Conservation (phyloP, 2,888 invertebrate genomes). For the Dolichomitus sp. region DNA sequence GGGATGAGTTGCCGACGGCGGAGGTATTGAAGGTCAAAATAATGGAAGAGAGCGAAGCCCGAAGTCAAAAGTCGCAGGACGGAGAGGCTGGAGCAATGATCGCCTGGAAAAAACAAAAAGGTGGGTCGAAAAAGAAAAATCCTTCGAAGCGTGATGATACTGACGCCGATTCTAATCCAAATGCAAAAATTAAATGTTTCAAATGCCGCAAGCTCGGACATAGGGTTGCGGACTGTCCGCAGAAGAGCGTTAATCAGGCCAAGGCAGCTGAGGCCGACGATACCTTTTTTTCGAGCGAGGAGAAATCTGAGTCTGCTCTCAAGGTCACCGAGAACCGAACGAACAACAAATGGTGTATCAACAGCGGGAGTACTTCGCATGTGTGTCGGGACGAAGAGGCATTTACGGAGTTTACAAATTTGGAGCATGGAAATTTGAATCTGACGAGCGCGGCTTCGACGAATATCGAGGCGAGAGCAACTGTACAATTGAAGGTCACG, state of each 20-base stretch:
- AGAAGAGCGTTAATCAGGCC: not conserved
- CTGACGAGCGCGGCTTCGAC: constrained; percentile 40
- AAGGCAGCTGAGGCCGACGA: constrained; percentile 29
- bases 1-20: constrained; percentile 19
- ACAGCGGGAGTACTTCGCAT: constrained; percentile 52
- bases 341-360: constrained; percentile 36
- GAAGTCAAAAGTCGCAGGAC: constrained; percentile 6
- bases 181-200: constrained; percentile 30
- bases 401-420: constrained; percentile 15
- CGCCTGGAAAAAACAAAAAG: constrained; percentile 22
- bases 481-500: constrained; percentile 3
- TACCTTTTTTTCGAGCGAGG: constrained; percentile 6
- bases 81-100: constrained; percentile 16
- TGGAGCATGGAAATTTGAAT: constrained; percentile 18
- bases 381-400: constrained; percentile 29
- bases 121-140: constrained; percentile 20
- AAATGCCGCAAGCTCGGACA: constrained; percentile 26
- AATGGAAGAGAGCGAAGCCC: constrained; percentile 29
- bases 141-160: not conserved
- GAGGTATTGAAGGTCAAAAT: constrained; percentile 46
- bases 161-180: not conserved
- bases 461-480: constrained; percentile 22
- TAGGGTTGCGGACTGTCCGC: not conserved
- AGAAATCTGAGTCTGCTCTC: not conserved
- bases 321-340: not conserved